Evolutionary conservation across 2,113 vertebrate species (phyloP), one percentile per base, ranked within the genome.

Genomic region (Cryptomyrus ogoouensis): DNA sequence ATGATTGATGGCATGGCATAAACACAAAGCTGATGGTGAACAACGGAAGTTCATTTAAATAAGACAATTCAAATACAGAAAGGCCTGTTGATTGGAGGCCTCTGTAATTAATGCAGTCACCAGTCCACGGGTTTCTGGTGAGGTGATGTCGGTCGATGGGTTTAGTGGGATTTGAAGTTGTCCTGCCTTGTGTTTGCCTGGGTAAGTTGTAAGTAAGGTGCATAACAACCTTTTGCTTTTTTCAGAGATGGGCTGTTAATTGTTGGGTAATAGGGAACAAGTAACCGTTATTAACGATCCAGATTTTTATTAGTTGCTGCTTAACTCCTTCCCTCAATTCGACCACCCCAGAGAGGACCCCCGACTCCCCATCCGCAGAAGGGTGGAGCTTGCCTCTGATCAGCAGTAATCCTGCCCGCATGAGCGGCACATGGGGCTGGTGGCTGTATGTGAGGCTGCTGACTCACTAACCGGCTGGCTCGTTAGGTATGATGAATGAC

Each of bases 401-500:
- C 56, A n/a, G 56, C 24, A n/a, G 7, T 35, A 35, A 74, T n/a
- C 27, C 66, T 13, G 31, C 66, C 27, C 1, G 3, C 62, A 4
- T 12, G 62, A 31, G 62, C 1, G 1, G 74, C 35, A 5, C 35
- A 17, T 42, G 74, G n/a, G 62, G n/a, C 62, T 70, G 62, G 9
- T 31, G n/a, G 62, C 62, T 31, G n/a, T 70, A 70, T 10, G 27
- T 31, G n/a, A 27, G 62, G 62, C 62, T 70, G 62, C 62, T 90
- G 90, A 90, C 88, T 91, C 90, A 91, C 88, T 74, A 88, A 35
- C 89, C 83, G 88, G 62, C 88, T 88, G 56, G 84, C 92, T 94
- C 93, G 93, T 94, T 93, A 93, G 93, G 92, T 91, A 90, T 92
- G 94, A 94, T 92, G 92, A 93, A 90, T 70, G 89, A 90, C 90